Conservation (phyloP, 1,140 invertebrate genomes). For the Halyomorpha halys region DNA sequence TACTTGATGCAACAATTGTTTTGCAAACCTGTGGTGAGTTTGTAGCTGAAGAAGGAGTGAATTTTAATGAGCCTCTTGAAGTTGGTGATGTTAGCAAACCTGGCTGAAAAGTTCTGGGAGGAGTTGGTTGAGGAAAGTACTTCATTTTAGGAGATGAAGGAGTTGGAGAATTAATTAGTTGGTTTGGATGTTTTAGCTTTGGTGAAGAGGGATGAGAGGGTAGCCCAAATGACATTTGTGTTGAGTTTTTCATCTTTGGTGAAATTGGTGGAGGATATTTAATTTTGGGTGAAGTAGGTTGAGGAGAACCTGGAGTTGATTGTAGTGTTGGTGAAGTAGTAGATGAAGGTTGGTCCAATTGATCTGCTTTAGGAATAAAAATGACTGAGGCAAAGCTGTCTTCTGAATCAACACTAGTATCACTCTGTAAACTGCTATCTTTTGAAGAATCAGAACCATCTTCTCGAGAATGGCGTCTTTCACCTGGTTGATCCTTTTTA, state of each 20-base stretch:
- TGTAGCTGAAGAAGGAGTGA: slow-evolving; percentile 24
- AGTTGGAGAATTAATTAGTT: slow-evolving; percentile 40
- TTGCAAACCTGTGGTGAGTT: slow-evolving; percentile 4
- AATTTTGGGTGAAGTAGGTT: slow-evolving; percentile 47
- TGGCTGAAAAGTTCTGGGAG: slow-evolving; percentile 31
- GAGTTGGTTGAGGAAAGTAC: slow-evolving; percentile 42
- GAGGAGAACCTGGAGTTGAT: slow-evolving; percentile 40
- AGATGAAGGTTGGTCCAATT: slow-evolving; percentile 44
- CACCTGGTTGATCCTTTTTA: slow-evolving; percentile 35
- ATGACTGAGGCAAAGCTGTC: slow-evolving; percentile 87
- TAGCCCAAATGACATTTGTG: slow-evolving; percentile 8
- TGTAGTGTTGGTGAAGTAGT: slow-evolving; percentile 35
- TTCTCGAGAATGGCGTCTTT: slow-evolving; percentile 58
- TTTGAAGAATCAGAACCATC: slow-evolving; percentile 85
- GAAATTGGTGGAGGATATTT: slow-evolving; percentile 38
- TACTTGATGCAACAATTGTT: slow-evolving; percentile 14
- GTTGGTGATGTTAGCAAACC: slow-evolving; percentile 28
- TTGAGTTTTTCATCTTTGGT: slow-evolving; percentile 28
- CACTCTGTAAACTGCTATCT: slow-evolving; percentile 82
- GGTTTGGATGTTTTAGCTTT: slow-evolving; percentile 17
- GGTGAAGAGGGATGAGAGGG: slow-evolving; percentile 22
- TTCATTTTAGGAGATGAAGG: slow-evolving; percentile 50
- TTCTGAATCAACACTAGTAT: slow-evolving; percentile 85
- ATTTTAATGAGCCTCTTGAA: slow-evolving; percentile 24
- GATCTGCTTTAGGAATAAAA: slow-evolving; percentile 61